Conservation (phyloP, 2,888 invertebrate genomes). For the Fragum sueziense region DNA sequence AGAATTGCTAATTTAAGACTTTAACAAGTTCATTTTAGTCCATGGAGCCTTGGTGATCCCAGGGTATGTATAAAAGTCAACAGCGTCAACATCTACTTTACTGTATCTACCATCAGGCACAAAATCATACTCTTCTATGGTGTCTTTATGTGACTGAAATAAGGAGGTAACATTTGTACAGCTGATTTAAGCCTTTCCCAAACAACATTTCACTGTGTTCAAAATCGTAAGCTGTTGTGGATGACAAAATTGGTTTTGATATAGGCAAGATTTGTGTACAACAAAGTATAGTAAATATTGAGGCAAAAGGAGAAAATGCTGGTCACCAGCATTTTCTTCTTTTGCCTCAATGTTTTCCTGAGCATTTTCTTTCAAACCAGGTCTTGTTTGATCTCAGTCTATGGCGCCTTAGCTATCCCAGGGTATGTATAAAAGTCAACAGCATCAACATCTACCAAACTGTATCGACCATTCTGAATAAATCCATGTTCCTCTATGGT, state of each 20-base stretch:
- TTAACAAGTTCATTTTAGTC: conserved; percentile 67
- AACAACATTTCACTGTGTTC: too few species aligned
- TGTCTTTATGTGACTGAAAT: conserved; percentile 58
- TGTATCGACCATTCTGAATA: conserved; percentile 67
- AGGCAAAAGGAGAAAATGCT: too few species aligned
- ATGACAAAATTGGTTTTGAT: too few species aligned
- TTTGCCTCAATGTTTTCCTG: too few species aligned
- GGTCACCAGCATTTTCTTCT: too few species aligned
- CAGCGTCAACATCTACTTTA: conserved; percentile 73
- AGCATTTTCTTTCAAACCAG: too few species aligned
- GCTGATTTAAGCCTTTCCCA: too few species aligned
- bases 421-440: conserved; percentile 74
- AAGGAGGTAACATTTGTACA: too few species aligned
- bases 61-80: conserved; percentile 73
- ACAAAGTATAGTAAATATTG: too few species aligned
- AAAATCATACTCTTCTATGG: conserved; percentile 68
- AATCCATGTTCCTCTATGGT: conserved; percentile 67
- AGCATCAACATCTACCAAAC: conserved; percentile 73
- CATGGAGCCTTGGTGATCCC: conserved; percentile 68
- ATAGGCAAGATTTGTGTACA: too few species aligned
- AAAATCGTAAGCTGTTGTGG: too few species aligned
- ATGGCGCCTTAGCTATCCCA: conserved; percentile 66
- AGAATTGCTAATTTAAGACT: too few species aligned
- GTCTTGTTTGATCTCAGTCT: conserved; percentile 69
- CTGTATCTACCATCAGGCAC: conserved; percentile 70